Conservation (phyloP, 1,140 invertebrate genomes). For the Matsumurasca onukii region DNA sequence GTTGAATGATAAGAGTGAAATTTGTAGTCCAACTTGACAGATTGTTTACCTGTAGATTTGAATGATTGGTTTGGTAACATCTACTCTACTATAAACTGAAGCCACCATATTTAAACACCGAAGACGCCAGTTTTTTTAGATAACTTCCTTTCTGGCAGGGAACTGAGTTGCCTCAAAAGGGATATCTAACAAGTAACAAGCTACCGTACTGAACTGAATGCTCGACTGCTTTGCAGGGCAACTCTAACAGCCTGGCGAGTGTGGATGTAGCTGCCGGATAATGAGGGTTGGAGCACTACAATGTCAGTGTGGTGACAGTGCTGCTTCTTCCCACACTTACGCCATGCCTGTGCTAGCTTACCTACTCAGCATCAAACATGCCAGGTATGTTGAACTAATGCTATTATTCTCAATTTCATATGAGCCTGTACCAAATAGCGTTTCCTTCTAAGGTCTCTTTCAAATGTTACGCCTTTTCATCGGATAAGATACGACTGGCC, state of each 20-base stretch:
- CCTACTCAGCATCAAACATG: conserved; percentile 47
- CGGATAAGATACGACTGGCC: conserved; percentile 33
- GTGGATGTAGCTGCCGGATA: conserved; percentile 89
- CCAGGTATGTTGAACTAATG: conserved; percentile 40
- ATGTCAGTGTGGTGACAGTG: conserved; percentile 63
- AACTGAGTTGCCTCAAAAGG: too few relatives aligned
- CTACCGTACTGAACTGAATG: too few relatives aligned
- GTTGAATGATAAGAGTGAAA: too few relatives aligned
- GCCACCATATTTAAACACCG: too few relatives aligned
- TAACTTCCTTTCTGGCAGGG: too few relatives aligned
- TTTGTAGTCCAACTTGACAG: too few relatives aligned
- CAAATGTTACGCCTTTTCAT: conserved; percentile 20
- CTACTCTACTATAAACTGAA: too few relatives aligned
- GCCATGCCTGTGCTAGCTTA: conserved; percentile 60
- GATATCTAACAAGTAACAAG: too few relatives aligned
- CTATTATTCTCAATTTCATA: not conserved
- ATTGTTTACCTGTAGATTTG: too few relatives aligned
- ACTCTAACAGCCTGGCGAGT: conserved; percentile 90
- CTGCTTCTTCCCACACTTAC: conserved; percentile 75
- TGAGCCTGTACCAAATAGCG: conserved; percentile 43
- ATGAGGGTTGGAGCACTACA: conserved; percentile 76
- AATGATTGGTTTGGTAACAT: too few relatives aligned
- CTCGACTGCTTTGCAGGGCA: conserved; percentile 55
- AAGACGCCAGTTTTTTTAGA: too few relatives aligned
- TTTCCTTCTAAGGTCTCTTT: conserved; percentile 38